Evolutionary conservation across 1,140 invertebrate species (phyloP), one percentile per base, ranked within the genome.

Genomic region (Cydia fagiglandana): DNA sequence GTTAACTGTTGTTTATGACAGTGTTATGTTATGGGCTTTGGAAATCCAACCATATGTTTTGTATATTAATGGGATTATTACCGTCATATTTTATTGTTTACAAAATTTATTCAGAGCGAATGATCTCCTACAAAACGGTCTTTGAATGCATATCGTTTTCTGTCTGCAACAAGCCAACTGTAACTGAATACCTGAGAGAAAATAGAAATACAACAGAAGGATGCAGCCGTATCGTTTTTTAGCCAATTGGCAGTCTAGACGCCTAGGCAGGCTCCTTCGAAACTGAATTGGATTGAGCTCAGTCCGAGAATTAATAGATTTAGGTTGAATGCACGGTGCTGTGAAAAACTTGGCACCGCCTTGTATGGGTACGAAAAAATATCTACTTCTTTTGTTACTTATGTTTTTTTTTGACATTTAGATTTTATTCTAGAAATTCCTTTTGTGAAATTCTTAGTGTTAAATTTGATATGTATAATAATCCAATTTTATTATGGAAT

Each of bases 241-340:
- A 78, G 38, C 76, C 78, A 78, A 78, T 77, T 76, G 76, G 17
- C 77, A 79, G 88, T 89, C 89, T 90, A 90, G 89, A 89, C 87
- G 80, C 76, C 81, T 85, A 87, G 84, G 86, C 81, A 74, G 79
- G 75, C 74, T 81, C 81, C 82, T 81, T 83, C 70, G 80, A 84
- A 88, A 86, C 84, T 89, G 82, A 84, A 87, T 89, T 88, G 83
- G 83, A 81, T 81, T 79, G 76, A 77, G 79, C 79, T 24, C 47
- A 84, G 80, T 81, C 81, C 70, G 64, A 77, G 79, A 82, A 86
- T 88, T 87, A 89, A 90, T 88, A 89, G 86, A 88, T 79, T 78
- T 64, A 81, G 80, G 86, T 83, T 89, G 81, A 83, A 85, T 77
- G 88, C 34, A 83, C 88, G 66, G 10, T 61, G 50, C 64, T 75